Evolutionary conservation across 2,888 invertebrate species (phyloP).

Genomic region (Crocallis elinguaria): DNA sequence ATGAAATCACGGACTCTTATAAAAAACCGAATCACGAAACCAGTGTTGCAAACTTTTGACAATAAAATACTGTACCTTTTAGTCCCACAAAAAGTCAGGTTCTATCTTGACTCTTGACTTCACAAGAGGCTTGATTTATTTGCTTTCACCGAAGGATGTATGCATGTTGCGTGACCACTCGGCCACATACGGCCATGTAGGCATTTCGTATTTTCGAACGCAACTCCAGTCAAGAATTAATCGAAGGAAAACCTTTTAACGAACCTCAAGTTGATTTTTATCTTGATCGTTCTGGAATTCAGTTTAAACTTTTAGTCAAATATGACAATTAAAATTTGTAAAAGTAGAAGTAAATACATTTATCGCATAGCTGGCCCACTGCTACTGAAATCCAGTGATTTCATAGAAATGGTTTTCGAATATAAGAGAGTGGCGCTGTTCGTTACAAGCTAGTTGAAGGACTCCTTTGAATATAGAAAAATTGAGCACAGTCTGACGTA

Average conservation of each 20-base stretch:
- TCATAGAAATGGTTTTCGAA: background rate
- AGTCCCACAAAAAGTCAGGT: too few species aligned
- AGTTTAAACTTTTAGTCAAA: constrained; percentile 4
- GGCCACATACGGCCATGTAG: constrained; percentile 49
- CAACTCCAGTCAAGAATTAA: constrained; percentile 39
- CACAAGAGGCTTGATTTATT: constrained; percentile 53
- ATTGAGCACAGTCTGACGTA: background rate
- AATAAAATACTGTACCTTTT: too few species aligned
- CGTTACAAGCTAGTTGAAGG: background rate
- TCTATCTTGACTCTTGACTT: background rate
- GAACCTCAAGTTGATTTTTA: constrained; percentile 35
- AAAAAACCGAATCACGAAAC: too few species aligned
- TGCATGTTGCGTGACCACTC: constrained; percentile 55
- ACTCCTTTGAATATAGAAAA: background rate
- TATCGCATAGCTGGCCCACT: too few species aligned
- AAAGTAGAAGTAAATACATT: background rate
- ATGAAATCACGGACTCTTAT: too few species aligned
- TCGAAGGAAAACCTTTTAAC: constrained; percentile 27
- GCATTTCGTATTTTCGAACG: constrained; percentile 53
- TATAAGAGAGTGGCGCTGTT: background rate
- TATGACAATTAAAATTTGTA: constrained; percentile 13
- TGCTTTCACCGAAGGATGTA: constrained; percentile 75
- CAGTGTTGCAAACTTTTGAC: too few species aligned
- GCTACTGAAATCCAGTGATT: background rate
- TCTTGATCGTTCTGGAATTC: constrained; percentile 27